Evolutionary conservation across 2,113 vertebrate genomes (phyloP), one percentile per base, ranked within the genome.

Genomic region (Martes martes): DNA sequence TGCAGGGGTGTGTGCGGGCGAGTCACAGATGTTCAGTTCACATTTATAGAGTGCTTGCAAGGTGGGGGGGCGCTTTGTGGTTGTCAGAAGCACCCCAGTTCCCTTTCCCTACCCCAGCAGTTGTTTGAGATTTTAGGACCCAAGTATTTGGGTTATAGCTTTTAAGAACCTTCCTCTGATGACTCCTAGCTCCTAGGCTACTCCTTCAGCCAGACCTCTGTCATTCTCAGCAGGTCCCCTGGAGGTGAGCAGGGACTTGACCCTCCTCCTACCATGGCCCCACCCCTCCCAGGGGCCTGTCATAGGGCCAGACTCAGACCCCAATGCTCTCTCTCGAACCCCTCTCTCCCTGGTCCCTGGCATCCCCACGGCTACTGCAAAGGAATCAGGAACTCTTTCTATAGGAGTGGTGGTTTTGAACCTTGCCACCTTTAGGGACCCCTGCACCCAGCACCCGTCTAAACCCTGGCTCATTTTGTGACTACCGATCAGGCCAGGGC

Each of bases 1-100:
- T 96, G 85, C 85, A 97, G 96, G 97, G 96, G 96, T 94, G 95
- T 97, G 96, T 96, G 91, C 11, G 55, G 39, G 76, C 96, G 98
- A 97, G 88, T 97, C 97, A 98, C 42, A 23, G 45, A 59, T 91
- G 95, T 90, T 93, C 87, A 61, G 91, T 92, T 95, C 95, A 57
- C 84, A 96, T 93, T 97, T 97, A 90, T 93, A 95, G 95, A 42
- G 88, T 59, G 57, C 69, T 78, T 57, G 74, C 11, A 24, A 67
- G 82, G 55, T 28, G 24, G 73, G 14, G 14, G 18, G 18, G 39
- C 3, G 19, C 73, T 50, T 42, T n/a, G 8, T 95, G 94, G 80
- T 76, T 96, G 42, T 79, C 95, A 96, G 84, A 86, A 86, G 67
- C 39, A 76, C 81, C 42, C 21, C 55, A 26, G 24, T 45, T 61